Evolutionary conservation across 2,888 invertebrate species (phyloP), one percentile per base, ranked within the genome.

Genomic region (Yponomeuta malinellus): DNA sequence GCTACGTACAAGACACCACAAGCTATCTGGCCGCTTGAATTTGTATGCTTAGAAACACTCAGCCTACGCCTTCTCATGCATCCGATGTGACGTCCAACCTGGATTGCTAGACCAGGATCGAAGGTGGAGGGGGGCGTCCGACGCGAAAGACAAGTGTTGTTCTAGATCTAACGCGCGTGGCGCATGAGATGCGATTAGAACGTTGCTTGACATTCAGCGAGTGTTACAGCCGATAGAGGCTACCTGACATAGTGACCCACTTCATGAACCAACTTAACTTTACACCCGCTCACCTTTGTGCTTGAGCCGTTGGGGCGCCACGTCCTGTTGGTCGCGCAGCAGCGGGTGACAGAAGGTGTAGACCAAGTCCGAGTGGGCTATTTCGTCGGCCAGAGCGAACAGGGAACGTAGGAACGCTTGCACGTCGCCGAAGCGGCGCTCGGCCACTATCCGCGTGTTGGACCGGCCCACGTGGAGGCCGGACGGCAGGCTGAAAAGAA

Each of bases 271-370:
- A 59, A 12, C 52, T 59, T 59, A 59, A 59, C 52, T 15, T 15
- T 1, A 15, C 12, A 15, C 52, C 10, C 2, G 8, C 66, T 5
- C 80, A 96, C 97, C 96, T 94, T 94, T 95, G 63, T 95, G 94
- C 93, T 96, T 97, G 74, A 94, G 94, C 77, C 95, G 93, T 85
- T 95, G 95, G 73, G 97, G 95, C 77, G 96, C 96, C 12, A 96
- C 95, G 80, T 97, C 97, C 84, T 98, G 97, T 88, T 98, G 98
- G 89, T 99, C 99, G 74, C 99, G 93, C 74, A 98, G 89, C 74
- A 99, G 89, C 2, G 99, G 98, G 91, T 99, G 99, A 93, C 99
- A 99, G 93, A 99, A 99, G 0, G 99, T 99, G 85, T 99, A 99
- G 0, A 99, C 98, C 71, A 99, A 93, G 87, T 98, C 98, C 9